These are phyloP conservation scores for Agriotes lineatus DNA, from an alignment of 2,888 invertebrate genomes.

Conservation along the genomic window DNA sequence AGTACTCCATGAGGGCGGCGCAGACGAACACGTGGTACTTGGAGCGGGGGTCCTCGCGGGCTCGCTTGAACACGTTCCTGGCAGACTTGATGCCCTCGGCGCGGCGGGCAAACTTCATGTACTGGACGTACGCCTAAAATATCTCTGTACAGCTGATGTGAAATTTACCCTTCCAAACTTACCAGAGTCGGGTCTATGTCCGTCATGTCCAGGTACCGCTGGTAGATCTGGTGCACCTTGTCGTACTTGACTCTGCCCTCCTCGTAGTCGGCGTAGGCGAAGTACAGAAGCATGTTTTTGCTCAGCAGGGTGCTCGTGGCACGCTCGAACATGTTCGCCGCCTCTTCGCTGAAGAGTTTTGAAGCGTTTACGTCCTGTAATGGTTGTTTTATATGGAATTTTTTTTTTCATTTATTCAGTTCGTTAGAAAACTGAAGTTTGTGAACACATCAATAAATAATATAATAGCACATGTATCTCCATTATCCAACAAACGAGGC, in stretches of 20 bases:
- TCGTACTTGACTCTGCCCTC: conserved; percentile 96
- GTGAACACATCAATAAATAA: too few species aligned
- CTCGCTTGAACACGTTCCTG: conserved; percentile 92
- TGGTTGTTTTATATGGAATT: too few species aligned
- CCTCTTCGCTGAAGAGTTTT: conserved; percentile 94
- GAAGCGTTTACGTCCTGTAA: conserved; percentile 92
- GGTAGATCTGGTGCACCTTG: conserved; percentile 96
- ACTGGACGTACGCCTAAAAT: conserved; percentile 91
- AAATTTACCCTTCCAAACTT: conserved; percentile 55
- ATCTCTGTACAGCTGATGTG: not conserved
- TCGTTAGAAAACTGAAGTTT: too few species aligned
- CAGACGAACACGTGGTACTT: conserved; percentile 96
- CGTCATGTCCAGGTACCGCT: conserved; percentile 87
- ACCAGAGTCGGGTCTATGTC: conserved; percentile 97
- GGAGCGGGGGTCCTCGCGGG: conserved; percentile 88
- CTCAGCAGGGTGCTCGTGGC: conserved; percentile 91
- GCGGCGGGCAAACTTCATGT: conserved; percentile 98
- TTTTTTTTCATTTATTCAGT: too few species aligned
- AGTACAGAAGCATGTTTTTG: conserved; percentile 93
- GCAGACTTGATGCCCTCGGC: conserved; percentile 99
- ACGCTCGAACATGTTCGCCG: conserved; percentile 93
- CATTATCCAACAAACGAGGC: too few species aligned
- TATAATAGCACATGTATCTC: too few species aligned
- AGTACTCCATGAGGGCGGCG: conserved; percentile 99
- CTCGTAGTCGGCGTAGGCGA: conserved; percentile 99